Evolutionary conservation across 2,797 vertebrate genomes (phyloP).

Genomic region (Eremophila alpestris): DNA sequence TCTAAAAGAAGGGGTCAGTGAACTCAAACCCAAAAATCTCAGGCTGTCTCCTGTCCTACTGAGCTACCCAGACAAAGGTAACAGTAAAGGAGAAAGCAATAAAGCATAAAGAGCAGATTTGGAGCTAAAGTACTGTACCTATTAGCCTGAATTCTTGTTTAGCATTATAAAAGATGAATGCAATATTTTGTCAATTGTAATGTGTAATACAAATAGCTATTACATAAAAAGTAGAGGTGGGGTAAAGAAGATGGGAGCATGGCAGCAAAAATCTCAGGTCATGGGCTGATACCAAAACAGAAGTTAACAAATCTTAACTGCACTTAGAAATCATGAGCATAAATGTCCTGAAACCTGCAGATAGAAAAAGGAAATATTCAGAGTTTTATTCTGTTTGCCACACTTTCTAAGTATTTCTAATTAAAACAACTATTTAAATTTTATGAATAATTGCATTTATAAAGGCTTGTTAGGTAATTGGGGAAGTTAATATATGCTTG

Average conservation of each 20-base stretch:
- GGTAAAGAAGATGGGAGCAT: neutral
- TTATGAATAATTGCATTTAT: neutral
- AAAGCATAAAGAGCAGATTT: neutral
- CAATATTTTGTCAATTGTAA: neutral
- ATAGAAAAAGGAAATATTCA: neutral
- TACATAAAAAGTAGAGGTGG: neutral
- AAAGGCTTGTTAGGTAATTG: neutral
- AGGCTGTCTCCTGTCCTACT: neutral
- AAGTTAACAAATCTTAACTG: neutral
- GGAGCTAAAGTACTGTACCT: neutral
- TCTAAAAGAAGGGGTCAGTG: neutral
- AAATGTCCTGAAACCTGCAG: neutral
- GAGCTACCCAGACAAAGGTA: neutral
- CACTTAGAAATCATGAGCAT: neutral
- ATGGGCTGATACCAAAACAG: neutral
- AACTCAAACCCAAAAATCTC: neutral
- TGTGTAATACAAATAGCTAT: too few relatives aligned
- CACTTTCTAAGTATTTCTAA: neutral
- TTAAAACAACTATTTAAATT: neutral
- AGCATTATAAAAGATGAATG: neutral
- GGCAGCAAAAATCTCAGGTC: neutral
- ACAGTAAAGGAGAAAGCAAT: neutral
- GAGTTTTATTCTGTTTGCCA: neutral
- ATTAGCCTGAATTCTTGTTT: neutral
- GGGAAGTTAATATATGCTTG: neutral